Conservation (phyloP, 2,888 invertebrate genomes). For the Melitaea athalia region DNA sequence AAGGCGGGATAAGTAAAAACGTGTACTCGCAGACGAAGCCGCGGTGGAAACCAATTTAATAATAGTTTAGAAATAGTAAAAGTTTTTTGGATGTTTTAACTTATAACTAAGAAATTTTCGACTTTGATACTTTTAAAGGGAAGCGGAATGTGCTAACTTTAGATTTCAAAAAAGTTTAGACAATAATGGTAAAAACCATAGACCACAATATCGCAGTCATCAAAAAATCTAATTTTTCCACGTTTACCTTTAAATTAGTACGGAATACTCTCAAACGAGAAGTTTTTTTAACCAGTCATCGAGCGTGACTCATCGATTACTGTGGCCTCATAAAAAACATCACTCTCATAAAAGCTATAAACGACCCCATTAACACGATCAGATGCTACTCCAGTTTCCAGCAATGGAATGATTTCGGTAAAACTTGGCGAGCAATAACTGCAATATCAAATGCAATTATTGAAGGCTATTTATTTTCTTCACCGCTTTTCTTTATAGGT, state of each 20-base stretch:
- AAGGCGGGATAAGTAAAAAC: too few relatives aligned
- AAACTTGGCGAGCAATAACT: too few relatives aligned
- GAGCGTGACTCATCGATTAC: conserved; percentile 39
- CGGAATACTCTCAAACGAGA: conserved; percentile 1
- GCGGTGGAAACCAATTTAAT: too few relatives aligned
- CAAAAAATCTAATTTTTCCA: neutral
- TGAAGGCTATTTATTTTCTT: too few relatives aligned
- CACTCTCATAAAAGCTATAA: conserved; percentile 42
- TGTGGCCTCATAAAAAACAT: conserved; percentile 37
- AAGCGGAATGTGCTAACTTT: too few relatives aligned
- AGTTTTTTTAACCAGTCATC: conserved; percentile 20
- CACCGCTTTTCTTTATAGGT: too few relatives aligned
- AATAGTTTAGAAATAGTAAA: too few relatives aligned
- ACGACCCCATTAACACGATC: conserved; percentile 55
- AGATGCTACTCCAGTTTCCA: conserved; percentile 41
- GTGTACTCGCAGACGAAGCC: too few relatives aligned
- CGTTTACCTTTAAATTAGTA: neutral
- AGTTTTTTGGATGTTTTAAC: too few relatives aligned
- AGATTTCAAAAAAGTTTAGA: too few relatives aligned
- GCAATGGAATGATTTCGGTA: conserved; percentile 27
- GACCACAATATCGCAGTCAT: neutral
- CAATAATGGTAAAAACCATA: neutral
- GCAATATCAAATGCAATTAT: too few relatives aligned
- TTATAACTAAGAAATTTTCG: neutral
- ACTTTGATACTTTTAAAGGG: too few relatives aligned